A percentile compares a stretch with the other conserved stretches of the same genome.
Evolutionary conservation across 1,140 invertebrate genomes (phyloP).

Genomic region (Penaeus indicus): DNA sequence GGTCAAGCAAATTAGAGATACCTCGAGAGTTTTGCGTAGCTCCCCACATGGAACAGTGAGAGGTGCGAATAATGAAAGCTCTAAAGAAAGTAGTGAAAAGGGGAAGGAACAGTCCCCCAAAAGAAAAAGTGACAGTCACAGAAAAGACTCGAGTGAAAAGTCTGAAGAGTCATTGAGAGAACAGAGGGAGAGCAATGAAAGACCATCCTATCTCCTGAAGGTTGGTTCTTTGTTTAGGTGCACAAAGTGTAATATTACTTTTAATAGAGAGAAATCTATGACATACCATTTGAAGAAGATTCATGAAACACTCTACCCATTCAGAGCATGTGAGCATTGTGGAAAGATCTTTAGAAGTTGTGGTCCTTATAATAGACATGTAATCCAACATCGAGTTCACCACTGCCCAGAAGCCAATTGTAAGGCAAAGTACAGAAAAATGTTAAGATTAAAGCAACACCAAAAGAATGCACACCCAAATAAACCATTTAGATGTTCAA

Average conservation of each 20-base stretch:
- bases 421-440: conserved; percentile 61
- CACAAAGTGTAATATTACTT: conserved; percentile 64
- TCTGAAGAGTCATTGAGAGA: neutral
- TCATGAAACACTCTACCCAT: conserved; percentile 65
- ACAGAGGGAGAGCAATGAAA: conserved; percentile 33
- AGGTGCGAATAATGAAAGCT: no score
- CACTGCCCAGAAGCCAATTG: conserved; percentile 61
- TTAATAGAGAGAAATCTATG: conserved; percentile 65
- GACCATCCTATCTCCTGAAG: conserved; percentile 60
- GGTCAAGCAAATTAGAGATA: conserved; percentile 15
- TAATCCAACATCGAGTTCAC: conserved; percentile 57
- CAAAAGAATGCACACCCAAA: conserved; percentile 62
- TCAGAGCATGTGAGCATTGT: conserved; percentile 64
- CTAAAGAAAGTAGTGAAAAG: no score
- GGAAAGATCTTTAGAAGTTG: conserved; percentile 64
- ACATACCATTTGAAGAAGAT: conserved; percentile 66
- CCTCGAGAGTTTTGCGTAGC: conserved; percentile 34
- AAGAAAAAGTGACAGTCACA: no score
- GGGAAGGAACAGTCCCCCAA: no score
- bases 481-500: conserved; percentile 55
- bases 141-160: neutral
- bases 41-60: no score
- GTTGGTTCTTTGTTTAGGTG: conserved; percentile 58
- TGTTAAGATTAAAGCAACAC: conserved; percentile 63
- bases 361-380: conserved; percentile 63